Evolutionary conservation across 2,888 invertebrate genomes (phyloP).

Genomic region (Aphodius granarius): DNA sequence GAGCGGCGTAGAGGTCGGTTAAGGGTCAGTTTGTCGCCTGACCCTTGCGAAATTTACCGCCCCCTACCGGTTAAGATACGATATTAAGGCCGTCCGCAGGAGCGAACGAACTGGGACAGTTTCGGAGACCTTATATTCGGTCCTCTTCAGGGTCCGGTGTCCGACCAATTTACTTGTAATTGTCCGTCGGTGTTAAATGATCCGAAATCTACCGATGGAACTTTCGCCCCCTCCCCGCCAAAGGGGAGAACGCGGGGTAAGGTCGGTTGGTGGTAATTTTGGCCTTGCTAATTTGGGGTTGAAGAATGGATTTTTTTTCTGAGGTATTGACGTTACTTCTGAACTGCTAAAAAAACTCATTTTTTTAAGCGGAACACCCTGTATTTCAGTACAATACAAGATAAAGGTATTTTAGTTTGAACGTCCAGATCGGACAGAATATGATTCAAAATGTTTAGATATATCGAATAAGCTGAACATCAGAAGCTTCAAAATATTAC

Average conservation of each 20-base stretch:
- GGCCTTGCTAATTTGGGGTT: not conserved
- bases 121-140: not conserved
- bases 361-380: too few relatives aligned
- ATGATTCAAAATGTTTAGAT: too few relatives aligned
- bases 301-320: not conserved
- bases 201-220: not conserved
- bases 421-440: too few relatives aligned
- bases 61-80: constrained; percentile 11
- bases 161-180: constrained; percentile 12
- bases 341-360: too few relatives aligned
- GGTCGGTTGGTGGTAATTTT: not conserved
- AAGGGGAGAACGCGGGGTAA: too few relatives aligned
- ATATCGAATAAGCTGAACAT: too few relatives aligned
- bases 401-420: too few relatives aligned
- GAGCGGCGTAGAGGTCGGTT: constrained; percentile 6
- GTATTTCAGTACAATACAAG: too few relatives aligned
- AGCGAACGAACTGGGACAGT: not conserved
- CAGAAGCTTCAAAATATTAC: too few relatives aligned
- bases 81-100: constrained; percentile 4
- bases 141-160: not conserved
- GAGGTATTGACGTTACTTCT: too few relatives aligned
- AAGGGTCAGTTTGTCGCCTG: constrained; percentile 6
- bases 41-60: constrained; percentile 14
- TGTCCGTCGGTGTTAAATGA: constrained; percentile 10
- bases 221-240: not conserved